Percentiles rank a stretch among this genome's conserved stretches.
Conservation (phyloP, 2,888 invertebrate species). For the Operophtera brumata region DNA sequence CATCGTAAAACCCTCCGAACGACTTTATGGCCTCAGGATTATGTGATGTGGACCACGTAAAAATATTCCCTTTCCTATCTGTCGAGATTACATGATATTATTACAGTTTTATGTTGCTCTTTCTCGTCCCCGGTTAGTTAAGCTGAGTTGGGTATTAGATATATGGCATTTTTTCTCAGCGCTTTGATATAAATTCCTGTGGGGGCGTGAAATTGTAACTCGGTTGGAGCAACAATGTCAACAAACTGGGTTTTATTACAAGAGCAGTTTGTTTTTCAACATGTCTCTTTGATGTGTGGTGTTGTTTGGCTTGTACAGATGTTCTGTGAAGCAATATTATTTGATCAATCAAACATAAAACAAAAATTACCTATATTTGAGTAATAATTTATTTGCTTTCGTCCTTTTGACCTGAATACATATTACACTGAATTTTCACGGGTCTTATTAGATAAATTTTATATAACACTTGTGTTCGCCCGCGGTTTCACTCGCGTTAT, state of each 20-base stretch:
- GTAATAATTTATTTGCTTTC: no score
- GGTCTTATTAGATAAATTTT: no score
- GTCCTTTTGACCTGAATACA: no score
- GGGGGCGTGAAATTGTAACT: slow-evolving; percentile 6
- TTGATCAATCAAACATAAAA: not conserved
- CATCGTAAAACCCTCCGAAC: slow-evolving; percentile 44
- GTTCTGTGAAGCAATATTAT: slow-evolving; percentile 4
- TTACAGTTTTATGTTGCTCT: slow-evolving; percentile 28
- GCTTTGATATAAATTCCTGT: slow-evolving; percentile 12
- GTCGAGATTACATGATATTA: slow-evolving; percentile 30
- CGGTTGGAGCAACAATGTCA: slow-evolving; percentile 8
- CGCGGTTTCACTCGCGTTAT: no score
- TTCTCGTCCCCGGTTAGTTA: slow-evolving; percentile 19
- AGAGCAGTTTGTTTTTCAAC: slow-evolving; percentile 7
- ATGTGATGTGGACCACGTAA: slow-evolving; percentile 31
- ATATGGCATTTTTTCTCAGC: slow-evolving; percentile 10
- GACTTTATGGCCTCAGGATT: slow-evolving; percentile 35
- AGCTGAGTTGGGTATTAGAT: slow-evolving; percentile 16
- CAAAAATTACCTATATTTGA: no score
- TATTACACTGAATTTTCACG: no score
- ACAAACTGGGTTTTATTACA: slow-evolving; percentile 19
- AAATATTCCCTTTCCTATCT: slow-evolving; percentile 26
- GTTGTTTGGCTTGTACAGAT: not conserved
- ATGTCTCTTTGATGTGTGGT: slow-evolving; percentile 12
- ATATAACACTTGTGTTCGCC: no score